A percentile compares a stretch with the other conserved stretches of the same genome.
phyloP scores from a whole-genome alignment of 2,797 vertebrate species.

The Poliocrania exsul region DNA sequence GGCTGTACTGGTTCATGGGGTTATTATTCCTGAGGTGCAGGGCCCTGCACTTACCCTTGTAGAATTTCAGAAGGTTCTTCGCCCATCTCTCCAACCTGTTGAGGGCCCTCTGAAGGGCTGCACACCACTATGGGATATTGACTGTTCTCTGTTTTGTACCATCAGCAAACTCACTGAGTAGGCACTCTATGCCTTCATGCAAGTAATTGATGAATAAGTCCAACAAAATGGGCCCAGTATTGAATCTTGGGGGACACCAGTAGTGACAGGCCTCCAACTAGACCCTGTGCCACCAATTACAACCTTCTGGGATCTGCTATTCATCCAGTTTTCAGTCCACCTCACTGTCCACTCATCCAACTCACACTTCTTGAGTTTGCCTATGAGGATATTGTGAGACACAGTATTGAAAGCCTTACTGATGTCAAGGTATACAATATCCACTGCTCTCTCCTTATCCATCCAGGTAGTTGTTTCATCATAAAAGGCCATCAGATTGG shows the following conservation, averaged over 20 bases:
- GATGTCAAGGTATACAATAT: neutral
- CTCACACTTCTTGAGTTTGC: neutral
- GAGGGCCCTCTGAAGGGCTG: neutral
- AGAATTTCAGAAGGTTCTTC: neutral
- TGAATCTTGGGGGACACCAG: neutral
- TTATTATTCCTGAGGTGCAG: neutral
- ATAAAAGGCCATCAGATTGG: neutral
- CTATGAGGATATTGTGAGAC: neutral
- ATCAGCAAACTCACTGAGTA: neutral
- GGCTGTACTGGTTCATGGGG: neutral
- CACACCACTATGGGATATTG: neutral
- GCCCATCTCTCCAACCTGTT: neutral
- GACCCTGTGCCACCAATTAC: neutral
- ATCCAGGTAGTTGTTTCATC: neutral
- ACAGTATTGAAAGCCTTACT: neutral
- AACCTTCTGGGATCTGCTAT: neutral
- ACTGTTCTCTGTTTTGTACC: neutral
- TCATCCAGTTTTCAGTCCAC: neutral
- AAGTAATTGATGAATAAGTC: neutral
- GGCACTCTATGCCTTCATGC: neutral
- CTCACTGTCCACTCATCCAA: neutral
- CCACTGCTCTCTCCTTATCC: neutral
- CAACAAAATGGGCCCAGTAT: neutral
- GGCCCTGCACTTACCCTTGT: too few species aligned
- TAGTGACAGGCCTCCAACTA: neutral